Evolutionary conservation across 2,888 invertebrate genomes (phyloP).

Genomic region (Sclerodermus sp.): DNA sequence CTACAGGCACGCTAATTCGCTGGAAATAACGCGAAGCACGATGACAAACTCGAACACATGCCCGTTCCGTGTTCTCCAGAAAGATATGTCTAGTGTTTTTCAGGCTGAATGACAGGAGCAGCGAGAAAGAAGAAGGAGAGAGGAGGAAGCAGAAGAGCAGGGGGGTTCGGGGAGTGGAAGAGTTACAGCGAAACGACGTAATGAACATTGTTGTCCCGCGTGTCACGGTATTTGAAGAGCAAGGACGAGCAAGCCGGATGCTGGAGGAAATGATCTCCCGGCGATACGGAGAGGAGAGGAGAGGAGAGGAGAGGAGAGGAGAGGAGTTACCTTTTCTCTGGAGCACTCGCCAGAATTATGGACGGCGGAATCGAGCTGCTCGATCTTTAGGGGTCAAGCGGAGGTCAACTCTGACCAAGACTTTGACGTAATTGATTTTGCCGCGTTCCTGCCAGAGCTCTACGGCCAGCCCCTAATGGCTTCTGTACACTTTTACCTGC

Average conservation of each 20-base stretch:
- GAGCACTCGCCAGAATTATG: not conserved
- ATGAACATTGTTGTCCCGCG: slow-evolving; percentile 6
- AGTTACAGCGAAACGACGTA: not conserved
- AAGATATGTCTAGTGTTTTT: too few species aligned
- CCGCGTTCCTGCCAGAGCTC: slow-evolving; percentile 3
- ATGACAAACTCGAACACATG: too few species aligned
- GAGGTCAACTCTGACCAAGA: slow-evolving; percentile 4
- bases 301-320: not conserved
- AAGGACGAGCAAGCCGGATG: too few species aligned
- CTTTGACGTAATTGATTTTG: slow-evolving; percentile 36
- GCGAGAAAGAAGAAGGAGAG: not conserved
- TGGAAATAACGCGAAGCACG: too few species aligned
- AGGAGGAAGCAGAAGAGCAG: not conserved
- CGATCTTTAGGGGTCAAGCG: too few species aligned
- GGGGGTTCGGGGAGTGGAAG: slow-evolving; percentile 12
- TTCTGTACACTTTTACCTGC: not conserved
- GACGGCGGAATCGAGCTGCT: too few species aligned
- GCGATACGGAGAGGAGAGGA: not conserved
- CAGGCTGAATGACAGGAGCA: too few species aligned
- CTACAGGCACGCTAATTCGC: too few species aligned
- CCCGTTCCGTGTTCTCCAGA: too few species aligned
- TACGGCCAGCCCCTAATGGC: not conserved
- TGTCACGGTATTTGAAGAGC: not conserved
- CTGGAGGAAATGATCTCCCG: too few species aligned
- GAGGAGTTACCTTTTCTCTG: slow-evolving; percentile 1